Evolutionary conservation across 2,888 invertebrate genomes (phyloP), one percentile per base, ranked within the genome.

Genomic region (Synanthedon tipuliformis): DNA sequence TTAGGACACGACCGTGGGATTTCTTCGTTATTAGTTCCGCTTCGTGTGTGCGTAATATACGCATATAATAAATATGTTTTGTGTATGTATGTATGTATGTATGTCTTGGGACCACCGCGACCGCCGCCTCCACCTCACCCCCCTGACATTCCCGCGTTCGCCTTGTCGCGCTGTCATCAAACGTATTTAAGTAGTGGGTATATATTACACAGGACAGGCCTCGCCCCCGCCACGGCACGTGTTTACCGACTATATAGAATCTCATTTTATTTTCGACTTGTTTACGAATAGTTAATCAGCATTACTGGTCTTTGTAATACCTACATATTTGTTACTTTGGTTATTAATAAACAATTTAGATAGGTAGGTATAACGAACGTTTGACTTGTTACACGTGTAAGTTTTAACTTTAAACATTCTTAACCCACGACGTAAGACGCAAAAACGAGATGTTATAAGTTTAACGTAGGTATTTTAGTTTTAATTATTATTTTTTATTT

Each of bases 21-120:
- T 71, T 73, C 69, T 72, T 67, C 66, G 68, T 66, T 71, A 69
- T 75, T 72, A 78, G 73, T 77, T 79, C 70, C 73, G 75, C 66
- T 65, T 72, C 59, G 61, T 59, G 55, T 56, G 41, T 85, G 50
- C 23, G 81, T 89, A 51, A 70, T 92, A 48, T 69, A 81, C 23
- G 64, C 49, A 49, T 69, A 49, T 16, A 23, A 49, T 49, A 49
- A 49, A 49, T 23, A 49, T 49, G 12, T n/a, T 45, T 13, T 18
- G 49, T 49, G 34, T 49, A 49, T 49, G 18, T 49, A 16, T 5
- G 16, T 16, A 15, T 49, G 27, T 49, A 49, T 49, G 18, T 49
- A 16, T 13, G 18, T 12, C 16, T 49, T 23, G 18, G 49, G 18
- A 16, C 49, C 23, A 34, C 34, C 34, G 34, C 34, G 34, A 10